Conservation (phyloP, 2,888 invertebrate species). For the Hymenopus coronatus region DNA sequence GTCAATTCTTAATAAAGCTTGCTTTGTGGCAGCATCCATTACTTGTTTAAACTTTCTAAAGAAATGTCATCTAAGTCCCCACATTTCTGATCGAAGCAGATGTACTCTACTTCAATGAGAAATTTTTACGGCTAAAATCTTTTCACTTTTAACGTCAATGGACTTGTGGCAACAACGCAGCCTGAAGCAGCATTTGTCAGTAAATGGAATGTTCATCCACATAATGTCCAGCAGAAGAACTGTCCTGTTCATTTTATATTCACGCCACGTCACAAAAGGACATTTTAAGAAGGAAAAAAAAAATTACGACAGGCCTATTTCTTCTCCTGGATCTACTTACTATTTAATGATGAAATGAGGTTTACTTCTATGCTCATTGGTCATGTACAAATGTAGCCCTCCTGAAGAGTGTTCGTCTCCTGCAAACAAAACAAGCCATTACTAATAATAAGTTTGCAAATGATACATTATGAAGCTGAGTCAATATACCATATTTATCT, state of each 20-base stretch:
- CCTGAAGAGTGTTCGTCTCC: constrained; percentile 21
- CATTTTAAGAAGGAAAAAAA: neutral
- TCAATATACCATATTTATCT: too few relatives aligned
- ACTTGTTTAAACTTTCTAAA: too few relatives aligned
- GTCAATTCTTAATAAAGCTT: neutral
- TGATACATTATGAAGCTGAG: too few relatives aligned
- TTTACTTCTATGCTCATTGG: neutral
- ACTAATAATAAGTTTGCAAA: neutral
- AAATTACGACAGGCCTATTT: neutral
- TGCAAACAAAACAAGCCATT: neutral
- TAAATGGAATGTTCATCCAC: constrained; percentile 13
- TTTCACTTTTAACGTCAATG: neutral
- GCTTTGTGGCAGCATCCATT: neutral
- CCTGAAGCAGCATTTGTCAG: neutral
- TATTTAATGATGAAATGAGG: neutral
- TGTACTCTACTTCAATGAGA: neutral
- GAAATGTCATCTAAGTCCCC: neutral
- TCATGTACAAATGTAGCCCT: constrained; percentile 28
- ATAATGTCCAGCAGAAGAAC: neutral
- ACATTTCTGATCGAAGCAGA: neutral
- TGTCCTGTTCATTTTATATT: neutral
- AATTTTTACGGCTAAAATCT: neutral
- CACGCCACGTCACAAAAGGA: neutral
- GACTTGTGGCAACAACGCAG: neutral
- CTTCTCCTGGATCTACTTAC: constrained; percentile 2